Conservation (phyloP, 2,113 vertebrate genomes). For the Dunckerocampus dactyliophorus region DNA sequence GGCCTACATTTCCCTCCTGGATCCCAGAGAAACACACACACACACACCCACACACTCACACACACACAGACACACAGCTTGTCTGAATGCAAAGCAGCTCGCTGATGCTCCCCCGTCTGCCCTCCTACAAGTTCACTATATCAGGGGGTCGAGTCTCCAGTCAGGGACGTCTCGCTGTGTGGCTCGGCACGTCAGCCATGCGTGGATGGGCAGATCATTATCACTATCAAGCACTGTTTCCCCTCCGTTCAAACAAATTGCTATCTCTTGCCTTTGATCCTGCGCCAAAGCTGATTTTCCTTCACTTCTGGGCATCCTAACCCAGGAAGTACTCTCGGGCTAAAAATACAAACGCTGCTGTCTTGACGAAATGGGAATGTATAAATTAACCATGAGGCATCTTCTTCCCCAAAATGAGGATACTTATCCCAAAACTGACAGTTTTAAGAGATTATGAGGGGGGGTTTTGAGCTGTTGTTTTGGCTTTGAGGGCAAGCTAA, state of each 20-base stretch:
- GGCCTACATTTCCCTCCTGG: conserved; percentile 54
- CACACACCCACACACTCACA: conserved; percentile 35
- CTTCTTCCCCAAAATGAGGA: conserved; percentile 17
- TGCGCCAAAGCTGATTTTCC: conserved; percentile 46
- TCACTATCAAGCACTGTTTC: conserved; percentile 48
- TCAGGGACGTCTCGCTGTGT: conserved; percentile 22
- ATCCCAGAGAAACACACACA: conserved; percentile 32
- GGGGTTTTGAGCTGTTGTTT: not conserved
- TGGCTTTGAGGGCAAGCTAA: conserved; percentile 9
- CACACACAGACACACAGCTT: conserved; percentile 34
- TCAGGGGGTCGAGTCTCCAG: conserved; percentile 31
- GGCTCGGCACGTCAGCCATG: conserved; percentile 36
- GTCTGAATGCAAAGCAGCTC: conserved; percentile 36
- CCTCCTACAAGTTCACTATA: conserved; percentile 30
- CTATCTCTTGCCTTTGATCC: conserved; percentile 58
- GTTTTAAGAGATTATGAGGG: not conserved
- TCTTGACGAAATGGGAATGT: conserved; percentile 36
- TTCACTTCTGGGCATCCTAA: conserved; percentile 52
- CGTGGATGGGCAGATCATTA: conserved; percentile 57
- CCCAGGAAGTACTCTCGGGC: conserved; percentile 29
- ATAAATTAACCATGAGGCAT: conserved; percentile 25
- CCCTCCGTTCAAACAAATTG: conserved; percentile 39
- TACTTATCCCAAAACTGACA: conserved; percentile 18
- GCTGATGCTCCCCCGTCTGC: conserved; percentile 17
- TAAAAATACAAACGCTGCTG: conserved; percentile 40